Conservation (phyloP, 1,140 invertebrate genomes). For the Caenorhabditis remanei region DNA sequence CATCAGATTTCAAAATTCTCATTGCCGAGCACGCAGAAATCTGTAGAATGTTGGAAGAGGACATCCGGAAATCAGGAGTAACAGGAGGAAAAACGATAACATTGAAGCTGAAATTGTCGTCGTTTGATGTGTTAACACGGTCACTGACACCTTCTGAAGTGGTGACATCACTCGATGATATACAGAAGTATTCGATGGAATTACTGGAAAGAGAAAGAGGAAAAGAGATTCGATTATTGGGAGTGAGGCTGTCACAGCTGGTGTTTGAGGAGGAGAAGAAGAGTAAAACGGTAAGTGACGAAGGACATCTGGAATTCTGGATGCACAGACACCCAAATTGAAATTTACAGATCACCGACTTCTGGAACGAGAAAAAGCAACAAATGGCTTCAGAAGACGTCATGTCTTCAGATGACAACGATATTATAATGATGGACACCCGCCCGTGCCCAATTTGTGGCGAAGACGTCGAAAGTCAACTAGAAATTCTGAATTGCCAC, state of each 20-base stretch:
- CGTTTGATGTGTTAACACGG: conserved; percentile 61
- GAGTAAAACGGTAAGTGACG: conserved; percentile 11
- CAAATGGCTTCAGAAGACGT: neutral
- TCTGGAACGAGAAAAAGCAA: conserved; percentile 12
- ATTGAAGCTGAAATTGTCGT: conserved; percentile 65
- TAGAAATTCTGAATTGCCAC: conserved; percentile 40
- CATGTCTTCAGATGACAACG: neutral
- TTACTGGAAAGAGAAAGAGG: conserved; percentile 43
- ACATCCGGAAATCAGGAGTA: conserved; percentile 13
- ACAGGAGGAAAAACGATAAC: conserved; percentile 58
- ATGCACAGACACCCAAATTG: neutral
- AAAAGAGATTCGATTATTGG: conserved; percentile 61
- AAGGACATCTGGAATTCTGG: neutral
- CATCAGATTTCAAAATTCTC: conserved; percentile 17
- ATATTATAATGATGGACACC: conserved; percentile 19
- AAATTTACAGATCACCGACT: conserved; percentile 35
- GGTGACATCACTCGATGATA: conserved; percentile 52
- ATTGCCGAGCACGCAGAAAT: conserved; percentile 11
- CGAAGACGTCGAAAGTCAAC: neutral
- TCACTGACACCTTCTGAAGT: conserved; percentile 31
- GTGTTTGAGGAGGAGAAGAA: conserved; percentile 41
- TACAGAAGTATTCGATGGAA: conserved; percentile 24
- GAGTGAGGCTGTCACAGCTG: conserved; percentile 62
- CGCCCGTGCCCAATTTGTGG: conserved; percentile 21
- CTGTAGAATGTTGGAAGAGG: conserved; percentile 11